phyloP scores from a whole-genome alignment of 2,797 vertebrate genomes.

The Phoebastria nigripes region DNA sequence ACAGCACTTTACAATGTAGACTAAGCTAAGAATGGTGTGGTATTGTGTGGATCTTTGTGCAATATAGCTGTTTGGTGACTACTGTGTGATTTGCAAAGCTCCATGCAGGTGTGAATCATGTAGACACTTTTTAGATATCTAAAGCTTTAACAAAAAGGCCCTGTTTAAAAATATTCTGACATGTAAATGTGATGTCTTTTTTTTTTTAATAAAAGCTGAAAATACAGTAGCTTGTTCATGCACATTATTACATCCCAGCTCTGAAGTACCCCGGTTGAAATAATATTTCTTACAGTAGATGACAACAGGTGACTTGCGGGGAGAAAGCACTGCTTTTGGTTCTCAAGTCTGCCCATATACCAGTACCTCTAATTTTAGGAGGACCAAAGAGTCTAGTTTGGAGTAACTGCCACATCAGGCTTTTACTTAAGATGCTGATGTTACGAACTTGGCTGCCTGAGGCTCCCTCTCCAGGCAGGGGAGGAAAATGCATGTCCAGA shows the following conservation, averaged over 20 bases:
- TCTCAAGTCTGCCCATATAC: background rate
- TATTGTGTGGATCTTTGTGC: constrained; percentile 75
- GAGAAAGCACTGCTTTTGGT: background rate
- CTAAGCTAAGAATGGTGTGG: constrained; percentile 71
- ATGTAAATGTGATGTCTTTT: constrained; percentile 49
- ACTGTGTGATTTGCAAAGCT: constrained; percentile 46
- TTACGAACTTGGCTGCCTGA: background rate
- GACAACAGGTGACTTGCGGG: background rate
- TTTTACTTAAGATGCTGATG: background rate
- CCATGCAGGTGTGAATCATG: constrained; percentile 29
- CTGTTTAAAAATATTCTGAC: constrained; percentile 59
- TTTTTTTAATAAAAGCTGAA: constrained; percentile 66
- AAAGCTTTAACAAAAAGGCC: constrained; percentile 69
- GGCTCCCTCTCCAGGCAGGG: background rate
- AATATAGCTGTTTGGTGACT: constrained; percentile 75
- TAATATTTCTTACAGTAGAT: background rate
- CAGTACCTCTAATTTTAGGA: background rate
- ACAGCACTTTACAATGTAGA: constrained; percentile 88
- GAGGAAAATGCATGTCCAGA: background rate
- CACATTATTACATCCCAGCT: background rate
- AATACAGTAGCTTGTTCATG: constrained; percentile 6
- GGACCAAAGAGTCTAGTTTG: background rate
- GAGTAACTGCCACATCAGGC: background rate
- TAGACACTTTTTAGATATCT: constrained; percentile 53
- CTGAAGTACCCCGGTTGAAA: background rate